These are phyloP conservation scores for Drosophila elegans DNA, from an alignment of 1,140 invertebrate species.

Conservation along the genomic window DNA sequence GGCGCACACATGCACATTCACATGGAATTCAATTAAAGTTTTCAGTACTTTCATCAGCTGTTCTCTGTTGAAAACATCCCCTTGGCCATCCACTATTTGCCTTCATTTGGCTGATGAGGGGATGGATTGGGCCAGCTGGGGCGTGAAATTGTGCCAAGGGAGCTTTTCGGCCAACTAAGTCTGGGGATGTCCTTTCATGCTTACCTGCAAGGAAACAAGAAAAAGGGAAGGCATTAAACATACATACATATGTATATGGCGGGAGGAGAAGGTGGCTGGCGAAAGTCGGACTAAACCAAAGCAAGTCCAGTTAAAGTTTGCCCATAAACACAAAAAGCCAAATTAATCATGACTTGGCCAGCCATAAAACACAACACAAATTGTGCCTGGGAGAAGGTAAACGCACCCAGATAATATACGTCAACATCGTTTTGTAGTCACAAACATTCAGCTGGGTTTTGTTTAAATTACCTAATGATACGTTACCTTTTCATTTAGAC, in stretches of 20 bases:
- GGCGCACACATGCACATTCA: constrained; percentile 16
- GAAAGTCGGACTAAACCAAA: background rate
- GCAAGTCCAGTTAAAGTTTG: constrained; percentile 37
- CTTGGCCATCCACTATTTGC: constrained; percentile 42
- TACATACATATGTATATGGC: constrained; percentile 2
- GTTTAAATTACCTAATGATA: background rate
- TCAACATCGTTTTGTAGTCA: constrained; percentile 8
- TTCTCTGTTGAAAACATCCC: background rate
- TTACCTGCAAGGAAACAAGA: constrained; percentile 64
- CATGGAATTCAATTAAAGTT: constrained; percentile 77
- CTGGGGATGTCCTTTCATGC: constrained; percentile 22
- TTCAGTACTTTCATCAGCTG: constrained; percentile 66
- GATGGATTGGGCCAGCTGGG: constrained; percentile 21
- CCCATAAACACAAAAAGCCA: constrained; percentile 48
- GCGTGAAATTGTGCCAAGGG: constrained; percentile 68
- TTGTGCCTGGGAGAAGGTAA: constrained; percentile 10
- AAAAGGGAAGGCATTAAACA: constrained; percentile 24
- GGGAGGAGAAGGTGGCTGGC: background rate
- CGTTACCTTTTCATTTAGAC: background rate
- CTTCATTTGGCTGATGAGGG: constrained; percentile 57
- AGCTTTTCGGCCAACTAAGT: constrained; percentile 10
- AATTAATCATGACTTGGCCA: constrained; percentile 65
- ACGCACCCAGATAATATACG: constrained; percentile 3
- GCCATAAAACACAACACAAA: constrained; percentile 51
- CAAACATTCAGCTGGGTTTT: background rate